Evolutionary conservation across 2,888 invertebrate genomes (phyloP).

Genomic region (Tipula unca): DNA sequence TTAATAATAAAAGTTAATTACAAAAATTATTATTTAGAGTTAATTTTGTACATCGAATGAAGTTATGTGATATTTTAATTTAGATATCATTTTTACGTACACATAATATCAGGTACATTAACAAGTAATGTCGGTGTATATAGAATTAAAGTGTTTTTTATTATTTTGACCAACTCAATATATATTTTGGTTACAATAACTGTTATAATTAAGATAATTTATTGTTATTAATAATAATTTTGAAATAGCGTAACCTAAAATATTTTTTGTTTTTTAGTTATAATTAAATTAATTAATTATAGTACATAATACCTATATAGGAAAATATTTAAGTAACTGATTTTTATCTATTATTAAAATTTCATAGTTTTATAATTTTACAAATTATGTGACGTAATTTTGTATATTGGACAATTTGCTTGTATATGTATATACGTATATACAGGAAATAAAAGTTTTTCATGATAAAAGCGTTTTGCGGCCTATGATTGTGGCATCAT

Average conservation of each 20-base stretch:
- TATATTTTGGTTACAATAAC: not conserved
- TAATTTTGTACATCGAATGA: not conserved
- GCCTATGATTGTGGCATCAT: not conserved
- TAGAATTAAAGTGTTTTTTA: not conserved
- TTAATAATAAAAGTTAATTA: not conserved
- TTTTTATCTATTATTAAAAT: not conserved
- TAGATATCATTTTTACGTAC: not conserved
- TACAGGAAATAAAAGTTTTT: not conserved
- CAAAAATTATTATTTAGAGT: not conserved
- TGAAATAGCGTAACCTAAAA: not conserved
- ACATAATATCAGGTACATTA: not conserved
- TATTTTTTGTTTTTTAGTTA: not conserved
- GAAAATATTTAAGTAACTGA: not conserved
- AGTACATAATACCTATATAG: not conserved
- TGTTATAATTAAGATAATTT: not conserved
- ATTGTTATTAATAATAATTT: not conserved
- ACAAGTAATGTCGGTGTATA: not conserved
- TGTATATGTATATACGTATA: not conserved
- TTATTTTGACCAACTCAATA: not conserved
- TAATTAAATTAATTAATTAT: conserved; percentile 14
- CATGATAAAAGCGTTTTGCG: not conserved
- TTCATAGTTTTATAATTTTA: not conserved
- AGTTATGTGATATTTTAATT: conserved; percentile 14
- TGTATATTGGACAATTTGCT: not conserved
- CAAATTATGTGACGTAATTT: not conserved